Percentiles rank a stretch among this genome's conserved stretches.
phyloP scores from a whole-genome alignment of 2,888 invertebrate species.

The Harpalus rubripes region DNA sequence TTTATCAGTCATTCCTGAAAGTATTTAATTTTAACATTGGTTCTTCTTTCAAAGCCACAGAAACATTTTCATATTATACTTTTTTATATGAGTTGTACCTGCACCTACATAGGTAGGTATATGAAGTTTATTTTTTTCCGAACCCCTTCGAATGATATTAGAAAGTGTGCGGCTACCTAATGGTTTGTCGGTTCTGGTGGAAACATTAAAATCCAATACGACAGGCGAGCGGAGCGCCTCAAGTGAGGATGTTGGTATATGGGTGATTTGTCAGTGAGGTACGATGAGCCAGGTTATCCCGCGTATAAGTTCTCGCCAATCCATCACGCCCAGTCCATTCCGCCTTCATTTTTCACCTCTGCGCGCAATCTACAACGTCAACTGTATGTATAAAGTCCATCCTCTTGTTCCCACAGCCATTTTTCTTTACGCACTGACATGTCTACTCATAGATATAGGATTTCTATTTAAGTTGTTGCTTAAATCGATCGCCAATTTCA shows the following conservation, averaged over 20 bases:
- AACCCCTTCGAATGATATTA: neutral
- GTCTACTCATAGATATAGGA: conserved; percentile 55
- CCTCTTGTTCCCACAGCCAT: conserved; percentile 57
- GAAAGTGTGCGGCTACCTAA: neutral
- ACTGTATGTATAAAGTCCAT: conserved; percentile 62
- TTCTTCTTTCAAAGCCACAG: too few relatives aligned
- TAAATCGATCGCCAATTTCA: conserved; percentile 56
- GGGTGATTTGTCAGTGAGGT: conserved; percentile 63
- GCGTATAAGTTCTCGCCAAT: conserved; percentile 59
- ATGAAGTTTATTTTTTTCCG: neutral
- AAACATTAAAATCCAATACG: conserved; percentile 36
- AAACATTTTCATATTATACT: too few relatives aligned
- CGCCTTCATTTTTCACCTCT: conserved; percentile 66
- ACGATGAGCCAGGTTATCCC: conserved; percentile 60
- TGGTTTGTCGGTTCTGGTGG: neutral
- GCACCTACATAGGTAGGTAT: too few relatives aligned
- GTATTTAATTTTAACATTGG: too few relatives aligned
- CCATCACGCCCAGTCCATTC: conserved; percentile 63
- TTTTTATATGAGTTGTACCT: too few relatives aligned
- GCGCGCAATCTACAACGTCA: conserved; percentile 67
- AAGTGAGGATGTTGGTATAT: conserved; percentile 38
- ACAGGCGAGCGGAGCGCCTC: conserved; percentile 13
- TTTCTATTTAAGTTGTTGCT: conserved; percentile 63
- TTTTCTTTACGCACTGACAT: conserved; percentile 65
- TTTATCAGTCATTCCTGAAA: too few relatives aligned